A percentile compares a stretch with the other conserved stretches of the same genome.
These are phyloP conservation scores for Tribolium castaneum DNA, from an alignment of 1,140 invertebrate genomes.

Conservation along the genomic window DNA sequence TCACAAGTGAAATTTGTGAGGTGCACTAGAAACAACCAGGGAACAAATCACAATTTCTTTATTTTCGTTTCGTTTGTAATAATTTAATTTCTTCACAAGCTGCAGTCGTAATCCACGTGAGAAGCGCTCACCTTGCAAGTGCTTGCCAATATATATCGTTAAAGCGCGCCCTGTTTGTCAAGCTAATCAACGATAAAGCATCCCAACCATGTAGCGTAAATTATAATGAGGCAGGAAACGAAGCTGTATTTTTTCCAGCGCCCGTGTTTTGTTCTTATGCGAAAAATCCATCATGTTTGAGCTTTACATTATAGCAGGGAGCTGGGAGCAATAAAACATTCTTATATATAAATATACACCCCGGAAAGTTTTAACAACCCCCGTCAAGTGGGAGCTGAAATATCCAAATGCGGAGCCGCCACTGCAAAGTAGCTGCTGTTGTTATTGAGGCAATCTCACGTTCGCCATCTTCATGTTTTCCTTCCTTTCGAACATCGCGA, in stretches of 20 bases:
- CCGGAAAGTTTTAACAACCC: conserved; percentile 16
- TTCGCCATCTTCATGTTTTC: conserved; percentile 33
- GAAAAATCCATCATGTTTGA: conserved; percentile 8
- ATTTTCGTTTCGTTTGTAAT: background rate
- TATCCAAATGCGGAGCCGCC: background rate
- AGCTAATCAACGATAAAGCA: conserved; percentile 3
- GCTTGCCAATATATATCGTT: background rate
- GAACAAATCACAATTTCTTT: background rate
- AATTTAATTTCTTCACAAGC: background rate
- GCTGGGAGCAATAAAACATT: conserved; percentile 5
- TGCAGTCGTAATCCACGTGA: background rate
- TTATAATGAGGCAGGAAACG: background rate
- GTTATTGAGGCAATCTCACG: conserved; percentile 29
- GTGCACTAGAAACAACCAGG: background rate
- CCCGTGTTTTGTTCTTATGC: background rate
- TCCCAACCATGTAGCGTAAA: conserved; percentile 3
- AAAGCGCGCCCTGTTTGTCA: background rate
- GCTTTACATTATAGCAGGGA: background rate
- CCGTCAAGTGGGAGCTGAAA: conserved; percentile 11
- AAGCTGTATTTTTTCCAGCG: background rate
- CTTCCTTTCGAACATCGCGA: background rate
- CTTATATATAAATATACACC: background rate
- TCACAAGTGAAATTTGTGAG: background rate
- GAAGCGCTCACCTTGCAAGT: background rate
- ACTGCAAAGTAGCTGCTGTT: conserved; percentile 5